Conservation (phyloP, 2,888 invertebrate genomes). For the Capitulum mitella region DNA sequence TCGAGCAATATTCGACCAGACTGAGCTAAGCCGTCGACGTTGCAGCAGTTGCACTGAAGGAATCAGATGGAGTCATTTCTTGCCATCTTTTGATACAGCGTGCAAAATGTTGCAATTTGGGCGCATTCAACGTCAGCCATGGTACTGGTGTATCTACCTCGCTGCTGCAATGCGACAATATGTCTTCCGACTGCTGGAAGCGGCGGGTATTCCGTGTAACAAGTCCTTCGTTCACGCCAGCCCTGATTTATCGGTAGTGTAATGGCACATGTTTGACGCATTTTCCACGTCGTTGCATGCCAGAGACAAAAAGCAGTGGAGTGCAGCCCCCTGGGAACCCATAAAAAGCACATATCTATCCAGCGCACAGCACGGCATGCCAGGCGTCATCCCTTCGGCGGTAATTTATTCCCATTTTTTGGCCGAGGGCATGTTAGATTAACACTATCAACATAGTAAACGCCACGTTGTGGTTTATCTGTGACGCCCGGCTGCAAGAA, state of each 20-base stretch:
- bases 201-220: too few relatives aligned
- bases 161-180: too few relatives aligned
- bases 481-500: slow-evolving; percentile 16
- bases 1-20: too few relatives aligned
- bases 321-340: background rate
- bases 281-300: background rate
- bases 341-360: slow-evolving; percentile 17
- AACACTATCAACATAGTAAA: slow-evolving; percentile 24
- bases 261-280: background rate
- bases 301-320: background rate
- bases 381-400: background rate
- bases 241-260: background rate
- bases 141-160: too few relatives aligned
- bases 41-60: too few relatives aligned
- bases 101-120: too few relatives aligned
- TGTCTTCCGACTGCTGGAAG: too few relatives aligned
- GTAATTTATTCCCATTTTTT: slow-evolving; percentile 23
- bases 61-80: too few relatives aligned
- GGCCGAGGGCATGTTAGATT: slow-evolving; percentile 24
- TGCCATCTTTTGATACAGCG: too few relatives aligned
- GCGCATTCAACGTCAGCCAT: too few relatives aligned
- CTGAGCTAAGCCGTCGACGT: too few relatives aligned
- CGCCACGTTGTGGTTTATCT: slow-evolving; percentile 18
- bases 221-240: too few relatives aligned
- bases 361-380: background rate